These are phyloP conservation scores for Megathymus violae DNA, from an alignment of 1,140 invertebrate species.

Conservation along the genomic window DNA sequence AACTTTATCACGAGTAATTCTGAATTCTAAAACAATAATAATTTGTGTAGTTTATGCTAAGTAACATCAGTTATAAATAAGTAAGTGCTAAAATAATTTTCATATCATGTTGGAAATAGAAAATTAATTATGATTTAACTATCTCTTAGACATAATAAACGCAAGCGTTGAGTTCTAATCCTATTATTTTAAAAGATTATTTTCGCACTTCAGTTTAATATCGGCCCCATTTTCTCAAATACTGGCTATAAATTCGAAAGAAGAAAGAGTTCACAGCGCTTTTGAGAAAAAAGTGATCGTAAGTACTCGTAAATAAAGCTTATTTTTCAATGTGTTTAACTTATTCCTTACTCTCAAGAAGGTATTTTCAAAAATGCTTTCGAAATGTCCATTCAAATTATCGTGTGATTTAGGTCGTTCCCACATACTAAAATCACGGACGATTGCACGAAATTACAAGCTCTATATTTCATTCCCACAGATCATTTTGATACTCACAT, in stretches of 20 bases:
- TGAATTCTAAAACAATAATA: no score
- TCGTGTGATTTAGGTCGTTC: neutral
- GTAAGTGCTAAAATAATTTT: neutral
- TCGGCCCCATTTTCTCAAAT: conserved; percentile 11
- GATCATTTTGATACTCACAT: no score
- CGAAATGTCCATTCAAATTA: no score
- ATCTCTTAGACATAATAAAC: neutral
- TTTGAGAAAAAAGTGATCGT: neutral
- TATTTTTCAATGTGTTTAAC: neutral
- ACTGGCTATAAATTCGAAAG: conserved; percentile 2
- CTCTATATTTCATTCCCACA: no score
- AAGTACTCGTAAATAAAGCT: conserved; percentile 2
- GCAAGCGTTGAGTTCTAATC: neutral
- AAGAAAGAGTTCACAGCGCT: neutral
- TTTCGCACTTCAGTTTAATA: conserved; percentile 15
- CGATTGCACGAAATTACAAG: no score
- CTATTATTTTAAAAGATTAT: neutral
- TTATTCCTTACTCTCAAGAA: neutral
- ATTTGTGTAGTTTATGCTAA: no score
- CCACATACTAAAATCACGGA: no score
- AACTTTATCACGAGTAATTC: no score
- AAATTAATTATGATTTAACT: neutral
- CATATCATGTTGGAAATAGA: no score
- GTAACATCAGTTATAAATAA: neutral
- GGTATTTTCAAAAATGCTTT: neutral